Conservation (phyloP, 2,888 invertebrate genomes). For the Bombylius major region DNA sequence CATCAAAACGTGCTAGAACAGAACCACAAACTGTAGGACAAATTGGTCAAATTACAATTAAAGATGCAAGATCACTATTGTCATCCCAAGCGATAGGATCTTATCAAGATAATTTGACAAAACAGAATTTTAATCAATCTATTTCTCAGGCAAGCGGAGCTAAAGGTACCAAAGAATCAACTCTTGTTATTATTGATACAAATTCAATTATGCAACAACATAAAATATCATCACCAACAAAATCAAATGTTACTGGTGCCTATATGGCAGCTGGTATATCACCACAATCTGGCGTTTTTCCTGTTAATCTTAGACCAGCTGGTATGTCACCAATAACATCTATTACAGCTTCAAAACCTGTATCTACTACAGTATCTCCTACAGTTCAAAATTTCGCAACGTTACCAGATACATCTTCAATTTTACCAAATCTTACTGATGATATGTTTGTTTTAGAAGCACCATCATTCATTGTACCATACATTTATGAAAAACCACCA, state of each 20-base stretch:
- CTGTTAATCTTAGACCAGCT: slow-evolving; percentile 42
- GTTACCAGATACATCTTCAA: slow-evolving; percentile 40
- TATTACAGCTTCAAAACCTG: slow-evolving; percentile 24
- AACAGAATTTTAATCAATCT: slow-evolving; percentile 9
- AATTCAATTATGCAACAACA: slow-evolving; percentile 45
- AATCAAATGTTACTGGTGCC: slow-evolving; percentile 9
- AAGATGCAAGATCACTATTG: slow-evolving; percentile 30
- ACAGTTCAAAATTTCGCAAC: slow-evolving; percentile 27
- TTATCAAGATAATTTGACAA: neutral
- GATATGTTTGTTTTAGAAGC: slow-evolving; percentile 90
- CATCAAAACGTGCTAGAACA: slow-evolving; percentile 27
- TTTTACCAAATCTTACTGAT: slow-evolving; percentile 73
- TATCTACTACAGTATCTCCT: slow-evolving; percentile 25
- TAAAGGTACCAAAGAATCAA: slow-evolving; percentile 54
- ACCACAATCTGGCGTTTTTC: slow-evolving; percentile 49
- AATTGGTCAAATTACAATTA: slow-evolving; percentile 26
- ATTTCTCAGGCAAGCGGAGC: slow-evolving; percentile 8
- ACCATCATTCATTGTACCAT: slow-evolving; percentile 85
- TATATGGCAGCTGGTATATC: slow-evolving; percentile 38
- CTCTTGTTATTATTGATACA: slow-evolving; percentile 66
- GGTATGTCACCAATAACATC: slow-evolving; percentile 36
- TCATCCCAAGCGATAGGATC: slow-evolving; percentile 4
- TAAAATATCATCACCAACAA: slow-evolving; percentile 29
- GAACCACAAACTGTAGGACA: slow-evolving; percentile 16
- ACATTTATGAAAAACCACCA: slow-evolving; percentile 84